These are phyloP conservation scores for Stenoptilia bipunctidactyla DNA, from an alignment of 2,888 invertebrate genomes.

Conservation along the genomic window DNA sequence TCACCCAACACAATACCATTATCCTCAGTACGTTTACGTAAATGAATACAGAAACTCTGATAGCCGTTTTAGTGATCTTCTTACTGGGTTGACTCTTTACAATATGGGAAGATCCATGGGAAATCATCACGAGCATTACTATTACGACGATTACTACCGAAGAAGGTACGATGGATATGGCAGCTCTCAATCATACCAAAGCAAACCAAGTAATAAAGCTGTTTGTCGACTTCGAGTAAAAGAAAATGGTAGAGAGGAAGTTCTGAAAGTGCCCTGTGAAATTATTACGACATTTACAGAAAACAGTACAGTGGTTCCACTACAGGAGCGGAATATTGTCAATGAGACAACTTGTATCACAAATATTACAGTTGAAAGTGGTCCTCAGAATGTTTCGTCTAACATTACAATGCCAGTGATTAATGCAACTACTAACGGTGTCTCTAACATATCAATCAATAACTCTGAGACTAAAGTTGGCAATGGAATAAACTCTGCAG, in stretches of 20 bases:
- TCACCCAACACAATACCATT: conserved; percentile 29
- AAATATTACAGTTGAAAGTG: conserved; percentile 21
- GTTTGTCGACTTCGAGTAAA: conserved; percentile 40
- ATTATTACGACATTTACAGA: conserved; percentile 57
- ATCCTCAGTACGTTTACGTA: conserved; percentile 50
- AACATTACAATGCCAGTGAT: conserved; percentile 6
- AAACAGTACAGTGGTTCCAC: conserved; percentile 27
- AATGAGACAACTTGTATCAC: conserved; percentile 38
- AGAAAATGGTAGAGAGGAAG: conserved; percentile 33
- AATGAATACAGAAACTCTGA: conserved; percentile 46
- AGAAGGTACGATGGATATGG: conserved; percentile 27
- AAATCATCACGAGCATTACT: conserved; percentile 42
- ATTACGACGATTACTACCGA: conserved; percentile 52
- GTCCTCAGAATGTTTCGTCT: background rate
- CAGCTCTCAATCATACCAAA: conserved; percentile 17
- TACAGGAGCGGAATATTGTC: conserved; percentile 11
- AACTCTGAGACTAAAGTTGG: no score
- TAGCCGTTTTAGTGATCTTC: conserved; percentile 45
- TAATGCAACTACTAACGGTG: conserved; percentile 8
- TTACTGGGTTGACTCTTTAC: conserved; percentile 51
- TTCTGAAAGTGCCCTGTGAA: conserved; percentile 52
- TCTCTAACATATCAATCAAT: background rate
- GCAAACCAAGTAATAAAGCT: conserved; percentile 30
- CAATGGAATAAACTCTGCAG: no score
- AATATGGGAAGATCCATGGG: conserved; percentile 51